Percentiles rank a stretch among this genome's conserved stretches.
Conservation (phyloP, 2,888 invertebrate genomes). For the Conistra vaccinii region DNA sequence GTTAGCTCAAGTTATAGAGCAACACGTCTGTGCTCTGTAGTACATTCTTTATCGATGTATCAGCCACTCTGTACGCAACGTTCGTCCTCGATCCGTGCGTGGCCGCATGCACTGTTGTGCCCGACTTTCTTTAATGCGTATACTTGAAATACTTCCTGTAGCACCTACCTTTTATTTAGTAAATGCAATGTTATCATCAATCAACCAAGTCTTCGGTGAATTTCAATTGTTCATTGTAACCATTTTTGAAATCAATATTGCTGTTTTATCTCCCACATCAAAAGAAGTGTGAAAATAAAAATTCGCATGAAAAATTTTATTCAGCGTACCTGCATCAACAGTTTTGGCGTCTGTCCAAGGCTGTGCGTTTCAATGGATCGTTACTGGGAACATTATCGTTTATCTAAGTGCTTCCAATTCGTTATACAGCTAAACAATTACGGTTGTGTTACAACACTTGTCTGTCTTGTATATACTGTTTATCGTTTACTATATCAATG, state of each 20-base stretch:
- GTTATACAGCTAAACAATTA: slow-evolving; percentile 65
- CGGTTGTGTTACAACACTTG: slow-evolving; percentile 58
- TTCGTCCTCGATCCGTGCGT: slow-evolving; percentile 54
- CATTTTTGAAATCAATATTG: not conserved
- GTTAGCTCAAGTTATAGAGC: slow-evolving; percentile 74
- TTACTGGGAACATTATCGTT: slow-evolving; percentile 75
- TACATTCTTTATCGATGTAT: slow-evolving; percentile 80
- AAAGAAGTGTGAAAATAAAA: slow-evolving; percentile 34
- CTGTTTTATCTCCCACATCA: slow-evolving; percentile 18
- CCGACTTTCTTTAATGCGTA: slow-evolving; percentile 60
- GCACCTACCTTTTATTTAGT: not conserved
- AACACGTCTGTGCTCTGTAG: slow-evolving; percentile 68
- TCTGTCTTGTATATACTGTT: slow-evolving; percentile 44
- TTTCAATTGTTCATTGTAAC: not conserved
- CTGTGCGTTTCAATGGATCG: slow-evolving; percentile 81
- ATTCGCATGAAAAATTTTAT: slow-evolving; percentile 42
- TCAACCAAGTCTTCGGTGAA: not conserved
- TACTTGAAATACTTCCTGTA: slow-evolving; percentile 43
- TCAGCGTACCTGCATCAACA: slow-evolving; percentile 74
- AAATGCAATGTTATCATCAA: not conserved
- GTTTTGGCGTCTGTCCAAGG: slow-evolving; percentile 82
- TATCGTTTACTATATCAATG: slow-evolving; percentile 54
- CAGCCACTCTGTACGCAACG: slow-evolving; percentile 64
- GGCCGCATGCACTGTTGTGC: slow-evolving; percentile 55
- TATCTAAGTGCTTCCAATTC: slow-evolving; percentile 69